Evolutionary conservation across 2,888 invertebrate genomes (phyloP), one percentile per base, ranked within the genome.

Genomic region (Entomobrya proxima): DNA sequence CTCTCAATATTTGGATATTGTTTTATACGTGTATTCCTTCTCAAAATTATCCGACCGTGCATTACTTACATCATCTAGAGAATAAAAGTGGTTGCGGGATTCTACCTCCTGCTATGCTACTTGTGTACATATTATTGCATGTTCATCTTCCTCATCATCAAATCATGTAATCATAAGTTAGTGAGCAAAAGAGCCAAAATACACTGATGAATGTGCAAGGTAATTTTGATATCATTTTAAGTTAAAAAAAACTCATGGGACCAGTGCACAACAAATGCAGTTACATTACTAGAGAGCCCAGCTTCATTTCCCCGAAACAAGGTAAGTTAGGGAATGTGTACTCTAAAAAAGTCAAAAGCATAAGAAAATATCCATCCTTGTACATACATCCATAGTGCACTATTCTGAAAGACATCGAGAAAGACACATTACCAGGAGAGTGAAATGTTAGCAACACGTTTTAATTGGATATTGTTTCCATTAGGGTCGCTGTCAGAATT

Each of bases 41-140:
- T 77, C 78, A 78, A 67, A 78, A 47, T 64, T 78, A 78, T 78
- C 78, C 78, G 67, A 78, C 67, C 78, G 67, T 78, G 47, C 35
- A 78, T 64, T 27, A 27, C 18, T 11, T 24, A 37, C 64, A 67
- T 24, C 55, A 55, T 61, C 13, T 61, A 44, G n/a, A n/a, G n/a
- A n/a, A n/a, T n/a, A n/a, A n/a, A n/a, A n/a, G n/a, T 47, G 47
- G 47, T 7, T 3, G n/a, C 47, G 47, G 47, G n/a, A n/a, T 72
- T 47, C 72, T 44, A 13, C 15, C 47, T 47, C 18, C n/a, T 47
- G 61, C 35, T 55, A 55, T 35, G 67, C 32, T 35, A 18, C 35
- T 32, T 18, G 61, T 21, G 21, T 55, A 1, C 35, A 61, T 7
- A 35, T 55, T 55, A 52, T 5, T n/a, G n/a, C n/a, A 61, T 35